Evolutionary conservation across 2,797 vertebrate genomes (phyloP), one percentile per base, ranked within the genome.

Genomic region (Sebastes oblongus): DNA sequence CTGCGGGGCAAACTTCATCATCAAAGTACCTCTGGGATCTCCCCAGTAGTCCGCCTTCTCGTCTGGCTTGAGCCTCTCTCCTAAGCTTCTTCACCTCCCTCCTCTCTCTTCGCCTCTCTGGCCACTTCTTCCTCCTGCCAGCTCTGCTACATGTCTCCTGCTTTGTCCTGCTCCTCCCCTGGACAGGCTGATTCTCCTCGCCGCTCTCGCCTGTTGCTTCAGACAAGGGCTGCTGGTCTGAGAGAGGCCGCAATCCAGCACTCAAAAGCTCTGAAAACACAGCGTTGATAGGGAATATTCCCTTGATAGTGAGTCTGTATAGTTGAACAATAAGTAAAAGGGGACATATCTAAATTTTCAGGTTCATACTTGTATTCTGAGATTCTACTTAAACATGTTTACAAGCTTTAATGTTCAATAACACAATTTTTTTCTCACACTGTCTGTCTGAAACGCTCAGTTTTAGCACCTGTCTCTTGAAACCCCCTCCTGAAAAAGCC

Each of bases 41-140:
- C 12, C 54, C 65, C 55, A 86, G 42, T 10, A 70, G 30, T 65
- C 88, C 90, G 60, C 87, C 89, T 79, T 87, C 89, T 34, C 89
- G 76, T 30, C 77, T 85, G 50, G 89, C 85, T 66, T 92, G 92
- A 72, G 91, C 91, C 55, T 92, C 87, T 71, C 86, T 93, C 82
- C 91, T 92, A 24, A 91, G 87, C 58, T 29, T 91, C 89, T 94
- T 94, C 36, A 92, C 81, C 83, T 92, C 86, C 68, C 77, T 84
- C 58, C 90, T 89, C 78, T 94, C 93, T 76, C 79, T 89, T 54
- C 88, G 79, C 42, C 73, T 90, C 65, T 93, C 91, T 18, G 91
- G 91, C 90, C 91, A 93, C 4, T 84, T 94, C 80, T 91, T 93
- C 68, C 46, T 86, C 77, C 56, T 85, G 71, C 68, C 62, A 27